phyloP scores from a whole-genome alignment of 2,797 vertebrate species.

The Xenopus petersii region DNA sequence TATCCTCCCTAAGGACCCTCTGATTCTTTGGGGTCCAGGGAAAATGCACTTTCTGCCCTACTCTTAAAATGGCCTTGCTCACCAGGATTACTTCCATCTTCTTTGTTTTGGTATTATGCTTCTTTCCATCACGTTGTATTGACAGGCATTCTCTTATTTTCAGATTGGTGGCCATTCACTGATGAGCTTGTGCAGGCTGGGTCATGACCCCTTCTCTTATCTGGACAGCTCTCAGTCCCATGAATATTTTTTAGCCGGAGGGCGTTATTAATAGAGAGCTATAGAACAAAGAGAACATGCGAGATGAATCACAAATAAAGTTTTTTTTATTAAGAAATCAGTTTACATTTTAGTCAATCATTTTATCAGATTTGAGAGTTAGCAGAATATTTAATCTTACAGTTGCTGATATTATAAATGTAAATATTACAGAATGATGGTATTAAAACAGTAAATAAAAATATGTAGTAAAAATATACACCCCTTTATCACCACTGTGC shows the following conservation, averaged over 20 bases:
- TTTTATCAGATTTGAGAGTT: neutral
- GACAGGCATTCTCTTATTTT: constrained; percentile 68
- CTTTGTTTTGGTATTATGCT: constrained; percentile 68
- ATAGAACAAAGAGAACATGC: constrained; percentile 68
- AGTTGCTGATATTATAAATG: too few species aligned
- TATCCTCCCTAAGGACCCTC: too few species aligned
- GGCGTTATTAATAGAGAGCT: constrained; percentile 71
- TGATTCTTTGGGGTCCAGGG: too few species aligned
- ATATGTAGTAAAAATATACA: too few species aligned
- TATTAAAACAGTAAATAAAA: too few species aligned
- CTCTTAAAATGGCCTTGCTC: constrained; percentile 52
- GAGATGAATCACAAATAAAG: constrained; percentile 62
- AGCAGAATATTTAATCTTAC: too few species aligned
- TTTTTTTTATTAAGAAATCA: constrained; percentile 63
- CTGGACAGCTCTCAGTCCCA: constrained; percentile 72
- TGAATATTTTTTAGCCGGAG: constrained; percentile 73
- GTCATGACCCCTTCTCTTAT: constrained; percentile 72
- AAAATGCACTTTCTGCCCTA: too few species aligned
- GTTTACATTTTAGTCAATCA: neutral
- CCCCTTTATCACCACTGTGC: too few species aligned
- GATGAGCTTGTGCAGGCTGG: constrained; percentile 63
- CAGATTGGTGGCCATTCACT: constrained; percentile 67
- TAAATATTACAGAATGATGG: too few species aligned
- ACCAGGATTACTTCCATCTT: constrained; percentile 61
- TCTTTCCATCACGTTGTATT: constrained; percentile 63